phyloP scores from a whole-genome alignment of 2,797 vertebrate species.

The Crypturellus tataupa region DNA sequence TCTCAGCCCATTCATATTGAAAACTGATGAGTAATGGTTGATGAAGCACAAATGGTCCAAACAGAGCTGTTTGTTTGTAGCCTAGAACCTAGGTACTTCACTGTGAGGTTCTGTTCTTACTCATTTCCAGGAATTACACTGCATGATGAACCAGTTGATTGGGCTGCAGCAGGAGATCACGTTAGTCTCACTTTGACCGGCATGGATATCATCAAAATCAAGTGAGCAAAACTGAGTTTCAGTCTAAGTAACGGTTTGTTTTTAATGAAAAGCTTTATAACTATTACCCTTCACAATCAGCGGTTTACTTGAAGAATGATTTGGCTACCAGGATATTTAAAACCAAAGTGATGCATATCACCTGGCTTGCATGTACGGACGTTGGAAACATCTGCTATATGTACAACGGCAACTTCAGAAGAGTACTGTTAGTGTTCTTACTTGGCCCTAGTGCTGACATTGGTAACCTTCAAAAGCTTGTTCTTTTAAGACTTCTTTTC shows the following conservation, averaged over 20 bases:
- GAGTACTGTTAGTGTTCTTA: slow-evolving; percentile 1
- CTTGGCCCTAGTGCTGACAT: background rate
- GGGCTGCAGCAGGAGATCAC: slow-evolving; percentile 97
- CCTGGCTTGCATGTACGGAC: slow-evolving; percentile 49
- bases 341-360: slow-evolving; percentile 61
- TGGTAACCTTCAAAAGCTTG: background rate
- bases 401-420: slow-evolving; percentile 65
- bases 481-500: background rate
- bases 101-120: slow-evolving; percentile 83
- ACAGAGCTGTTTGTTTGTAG: slow-evolving; percentile 78
- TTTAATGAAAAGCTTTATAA: slow-evolving; percentile 64
- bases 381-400: slow-evolving; percentile 69
- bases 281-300: slow-evolving; percentile 39
- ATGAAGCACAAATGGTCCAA: slow-evolving; percentile 74
- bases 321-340: slow-evolving; percentile 75
- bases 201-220: slow-evolving; percentile 99
- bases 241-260: slow-evolving; percentile 72
- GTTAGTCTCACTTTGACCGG: slow-evolving; percentile 96
- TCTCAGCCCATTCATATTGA: slow-evolving; percentile 83
- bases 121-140: slow-evolving; percentile 94
- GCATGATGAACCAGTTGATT: slow-evolving; percentile 94
- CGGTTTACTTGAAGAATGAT: slow-evolving; percentile 71
- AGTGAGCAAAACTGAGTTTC: slow-evolving; percentile 86
- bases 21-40: slow-evolving; percentile 83
- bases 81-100: slow-evolving; percentile 79